These are phyloP conservation scores for Didymodactylos carnosus DNA, from an alignment of 2,888 invertebrate genomes.

Conservation along the genomic window DNA sequence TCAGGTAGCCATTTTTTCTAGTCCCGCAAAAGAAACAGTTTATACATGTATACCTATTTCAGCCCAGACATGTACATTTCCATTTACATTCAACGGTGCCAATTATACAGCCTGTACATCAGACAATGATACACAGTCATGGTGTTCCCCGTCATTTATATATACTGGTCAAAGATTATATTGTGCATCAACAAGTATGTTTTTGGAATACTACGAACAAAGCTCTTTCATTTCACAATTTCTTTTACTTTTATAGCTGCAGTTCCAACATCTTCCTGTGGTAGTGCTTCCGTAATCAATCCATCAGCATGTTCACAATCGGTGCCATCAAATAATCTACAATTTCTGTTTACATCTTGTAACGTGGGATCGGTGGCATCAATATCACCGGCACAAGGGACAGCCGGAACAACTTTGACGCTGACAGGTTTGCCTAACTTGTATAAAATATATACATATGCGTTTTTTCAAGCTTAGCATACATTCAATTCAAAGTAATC, in stretches of 20 bases:
- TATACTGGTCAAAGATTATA: not conserved
- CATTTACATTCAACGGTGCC: not conserved
- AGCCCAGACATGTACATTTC: slow-evolving; percentile 10
- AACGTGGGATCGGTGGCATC: not conserved
- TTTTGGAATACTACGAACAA: not conserved
- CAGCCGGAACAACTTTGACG: not conserved
- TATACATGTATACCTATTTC: not conserved
- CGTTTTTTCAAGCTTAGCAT: too few species aligned
- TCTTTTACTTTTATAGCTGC: not conserved
- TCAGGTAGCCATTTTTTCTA: not conserved
- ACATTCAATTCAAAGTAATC: too few species aligned
- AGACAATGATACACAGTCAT: not conserved
- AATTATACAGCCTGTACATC: slow-evolving; percentile 1
- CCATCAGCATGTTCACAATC: not conserved
- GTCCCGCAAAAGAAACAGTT: not conserved
- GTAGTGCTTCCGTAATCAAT: not conserved
- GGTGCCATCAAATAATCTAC: not conserved
- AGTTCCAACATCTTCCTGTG: not conserved
- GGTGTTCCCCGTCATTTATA: slow-evolving; percentile 4
- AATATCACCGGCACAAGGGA: not conserved
- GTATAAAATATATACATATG: too few species aligned
- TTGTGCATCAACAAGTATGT: slow-evolving; percentile 4
- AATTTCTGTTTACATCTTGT: not conserved
- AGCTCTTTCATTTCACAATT: not conserved
- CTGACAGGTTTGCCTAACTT: too few species aligned